Evolutionary conservation across 2,888 invertebrate genomes (phyloP).

Genomic region (Hydraecia micacea): DNA sequence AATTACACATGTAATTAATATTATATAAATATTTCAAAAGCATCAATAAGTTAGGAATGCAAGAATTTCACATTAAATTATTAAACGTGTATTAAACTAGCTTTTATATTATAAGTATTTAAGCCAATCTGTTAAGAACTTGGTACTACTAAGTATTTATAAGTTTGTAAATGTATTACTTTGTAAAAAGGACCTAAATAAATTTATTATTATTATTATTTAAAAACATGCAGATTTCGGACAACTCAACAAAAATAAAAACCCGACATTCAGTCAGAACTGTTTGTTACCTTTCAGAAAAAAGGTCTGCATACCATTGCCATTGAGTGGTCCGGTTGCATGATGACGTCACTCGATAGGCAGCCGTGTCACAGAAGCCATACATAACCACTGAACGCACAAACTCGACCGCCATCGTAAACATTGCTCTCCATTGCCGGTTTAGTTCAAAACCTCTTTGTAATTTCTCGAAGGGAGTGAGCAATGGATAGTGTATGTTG

Average conservation of each 20-base stretch:
- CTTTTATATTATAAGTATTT: no score
- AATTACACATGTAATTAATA: not conserved
- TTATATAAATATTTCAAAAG: not conserved
- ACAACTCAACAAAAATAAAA: conserved; percentile 20
- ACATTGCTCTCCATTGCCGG: conserved; percentile 78
- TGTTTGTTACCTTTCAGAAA: conserved; percentile 60
- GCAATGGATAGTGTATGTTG: conserved; percentile 71
- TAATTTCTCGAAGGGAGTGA: conserved; percentile 56
- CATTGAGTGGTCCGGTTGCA: conserved; percentile 78
- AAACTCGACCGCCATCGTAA: conserved; percentile 70
- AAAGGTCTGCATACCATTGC: conserved; percentile 74
- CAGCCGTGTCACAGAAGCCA: conserved; percentile 87
- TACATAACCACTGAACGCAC: conserved; percentile 73
- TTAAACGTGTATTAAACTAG: no score
- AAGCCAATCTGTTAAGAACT: no score
- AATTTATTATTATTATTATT: no score
- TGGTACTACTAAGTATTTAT: no score
- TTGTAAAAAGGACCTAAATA: no score
- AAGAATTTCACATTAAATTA: conserved; percentile 6
- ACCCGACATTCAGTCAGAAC: conserved; percentile 24
- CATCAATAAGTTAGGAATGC: conserved; percentile 4
- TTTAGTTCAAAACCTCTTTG: conserved; percentile 71
- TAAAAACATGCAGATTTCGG: conserved; percentile 8
- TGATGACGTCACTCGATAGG: conserved; percentile 86
- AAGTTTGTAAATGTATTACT: no score